A percentile compares a stretch with the other conserved stretches of the same genome.
Evolutionary conservation across 2,888 invertebrate genomes (phyloP).

Genomic region (Macrosoma leucophasiata): DNA sequence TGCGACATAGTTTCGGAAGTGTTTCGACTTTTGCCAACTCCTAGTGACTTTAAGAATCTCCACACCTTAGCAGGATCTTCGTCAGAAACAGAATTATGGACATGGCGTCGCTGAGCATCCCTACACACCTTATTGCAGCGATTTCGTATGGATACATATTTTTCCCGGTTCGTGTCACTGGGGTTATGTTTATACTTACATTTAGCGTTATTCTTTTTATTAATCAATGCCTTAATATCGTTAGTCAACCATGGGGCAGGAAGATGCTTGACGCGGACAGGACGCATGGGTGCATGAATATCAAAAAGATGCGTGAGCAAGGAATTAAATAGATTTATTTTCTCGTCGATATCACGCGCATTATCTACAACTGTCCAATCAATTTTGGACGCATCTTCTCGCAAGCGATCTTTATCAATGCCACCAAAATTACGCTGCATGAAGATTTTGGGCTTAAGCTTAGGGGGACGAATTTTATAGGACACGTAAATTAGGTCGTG

Average conservation of each 20-base stretch:
- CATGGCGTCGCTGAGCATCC: slow-evolving; percentile 9
- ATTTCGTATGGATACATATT: slow-evolving; percentile 4
- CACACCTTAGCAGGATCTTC: background rate
- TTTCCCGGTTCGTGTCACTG: background rate
- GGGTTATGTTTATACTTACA: slow-evolving; percentile 4
- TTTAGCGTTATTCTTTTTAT: slow-evolving; percentile 7
- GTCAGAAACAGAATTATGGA: slow-evolving; percentile 7
- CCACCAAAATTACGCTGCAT: slow-evolving; percentile 2
- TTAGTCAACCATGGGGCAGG: slow-evolving; percentile 18
- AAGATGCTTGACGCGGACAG: slow-evolving; percentile 8
- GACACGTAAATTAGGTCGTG: slow-evolving; percentile 16
- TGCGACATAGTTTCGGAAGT: too few species aligned
- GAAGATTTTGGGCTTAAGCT: slow-evolving; percentile 3
- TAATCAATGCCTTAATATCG: slow-evolving; percentile 5
- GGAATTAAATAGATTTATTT: slow-evolving; percentile 4
- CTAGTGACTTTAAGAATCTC: slow-evolving; percentile 7
- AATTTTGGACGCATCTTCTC: slow-evolving; percentile 3
- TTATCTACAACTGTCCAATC: slow-evolving; percentile 4
- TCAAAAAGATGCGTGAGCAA: slow-evolving; percentile 5
- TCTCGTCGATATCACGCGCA: slow-evolving; percentile 4
- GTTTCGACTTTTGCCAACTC: slow-evolving; percentile 10
- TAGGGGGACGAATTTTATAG: slow-evolving; percentile 13
- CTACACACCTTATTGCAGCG: slow-evolving; percentile 6
- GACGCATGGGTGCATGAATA: slow-evolving; percentile 10
- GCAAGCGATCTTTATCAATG: background rate